Percentiles rank a stretch among this genome's conserved stretches.
Evolutionary conservation across 2,113 vertebrate species (phyloP).

Genomic region (Ptyas mucosa): DNA sequence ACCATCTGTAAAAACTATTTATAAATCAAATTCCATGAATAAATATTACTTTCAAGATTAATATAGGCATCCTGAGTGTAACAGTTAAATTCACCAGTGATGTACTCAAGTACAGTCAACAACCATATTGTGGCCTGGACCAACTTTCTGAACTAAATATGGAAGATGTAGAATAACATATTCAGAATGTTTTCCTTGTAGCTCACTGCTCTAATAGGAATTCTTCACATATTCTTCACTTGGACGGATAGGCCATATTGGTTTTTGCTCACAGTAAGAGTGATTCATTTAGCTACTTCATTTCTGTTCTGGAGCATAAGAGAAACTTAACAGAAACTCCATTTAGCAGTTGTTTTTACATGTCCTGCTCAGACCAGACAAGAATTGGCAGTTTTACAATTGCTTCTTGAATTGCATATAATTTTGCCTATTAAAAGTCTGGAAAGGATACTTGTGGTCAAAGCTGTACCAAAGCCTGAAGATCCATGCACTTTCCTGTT

Average conservation of each 20-base stretch:
- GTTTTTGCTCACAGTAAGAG: neutral
- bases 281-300: neutral
- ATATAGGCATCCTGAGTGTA: neutral
- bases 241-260: neutral
- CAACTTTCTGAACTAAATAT: neutral
- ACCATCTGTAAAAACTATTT: neutral
- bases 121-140: neutral
- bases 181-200: neutral
- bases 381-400: neutral
- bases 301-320: neutral
- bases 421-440: neutral
- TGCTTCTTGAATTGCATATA: neutral
- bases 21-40: neutral
- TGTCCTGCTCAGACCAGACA: neutral
- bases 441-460: constrained; percentile 98
- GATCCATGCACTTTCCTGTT: constrained; percentile 96
- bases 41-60: neutral
- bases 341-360: neutral
- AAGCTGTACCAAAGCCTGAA: constrained; percentile 98
- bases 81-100: neutral
- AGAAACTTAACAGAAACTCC: neutral
- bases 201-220: neutral
- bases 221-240: neutral
- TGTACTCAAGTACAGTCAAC: neutral
- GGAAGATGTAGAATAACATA: neutral